Percentiles rank a stretch among this genome's conserved stretches.
These are phyloP conservation scores for Yponomeuta sedellus DNA, from an alignment of 2,888 invertebrate species.

Conservation along the genomic window DNA sequence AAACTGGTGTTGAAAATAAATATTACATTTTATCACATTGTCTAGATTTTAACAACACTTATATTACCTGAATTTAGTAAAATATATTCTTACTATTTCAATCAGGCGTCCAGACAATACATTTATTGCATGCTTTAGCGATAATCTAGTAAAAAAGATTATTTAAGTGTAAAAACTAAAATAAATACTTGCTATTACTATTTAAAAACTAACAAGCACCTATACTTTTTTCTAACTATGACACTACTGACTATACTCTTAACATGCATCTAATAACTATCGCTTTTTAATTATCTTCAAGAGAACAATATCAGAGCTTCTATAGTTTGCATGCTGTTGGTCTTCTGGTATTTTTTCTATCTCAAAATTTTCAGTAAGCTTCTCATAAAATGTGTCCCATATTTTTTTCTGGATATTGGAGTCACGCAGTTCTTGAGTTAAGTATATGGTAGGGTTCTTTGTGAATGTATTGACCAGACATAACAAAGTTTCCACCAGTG, in stretches of 20 bases:
- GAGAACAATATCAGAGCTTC: slow-evolving; percentile 79
- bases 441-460: slow-evolving; percentile 72
- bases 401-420: slow-evolving; percentile 68
- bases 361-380: slow-evolving; percentile 43
- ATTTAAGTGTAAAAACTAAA: neutral
- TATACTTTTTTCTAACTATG: neutral
- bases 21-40: no score
- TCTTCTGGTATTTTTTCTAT: slow-evolving; percentile 71
- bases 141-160: neutral
- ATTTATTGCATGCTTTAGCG: neutral
- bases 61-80: no score
- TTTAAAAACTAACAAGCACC: neutral
- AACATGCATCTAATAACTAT: slow-evolving; percentile 24
- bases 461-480: slow-evolving; percentile 53
- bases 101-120: slow-evolving; percentile 12
- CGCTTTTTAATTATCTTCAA: slow-evolving; percentile 61
- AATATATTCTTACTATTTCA: neutral
- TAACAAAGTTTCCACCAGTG: slow-evolving; percentile 77
- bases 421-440: slow-evolving; percentile 83
- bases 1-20: no score
- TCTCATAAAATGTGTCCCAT: slow-evolving; percentile 58
- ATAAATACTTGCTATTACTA: neutral
- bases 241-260: no score
- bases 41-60: no score
- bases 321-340: slow-evolving; percentile 78